Base-by-base conservation (phyloP, 2,113 vertebrate genomes). In the Lonchura striata region DNA sequence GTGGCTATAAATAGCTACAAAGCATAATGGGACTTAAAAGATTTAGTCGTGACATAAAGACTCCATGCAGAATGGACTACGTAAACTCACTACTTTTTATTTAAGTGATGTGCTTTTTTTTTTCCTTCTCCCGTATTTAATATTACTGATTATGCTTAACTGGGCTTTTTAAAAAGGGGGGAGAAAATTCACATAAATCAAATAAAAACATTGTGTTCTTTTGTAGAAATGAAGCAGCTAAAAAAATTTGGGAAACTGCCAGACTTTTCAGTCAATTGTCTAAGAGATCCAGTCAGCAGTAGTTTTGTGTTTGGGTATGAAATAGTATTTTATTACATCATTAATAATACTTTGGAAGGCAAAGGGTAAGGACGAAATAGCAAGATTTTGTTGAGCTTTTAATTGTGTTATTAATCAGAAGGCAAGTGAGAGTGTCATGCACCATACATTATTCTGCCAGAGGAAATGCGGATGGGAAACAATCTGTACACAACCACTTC, bases 1-100 rank as follows among this genome's bases (percentile, higher is more conserved):
- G 10, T 27, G 47, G 24, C 84, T 98, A 97, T 96, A 97, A 97
- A 98, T 98, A 98, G 94, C 83, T 60, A 75, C 72, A 86, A 63
- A 90, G 46, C 41, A 77, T 77, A 59, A 65, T 54, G 49, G 83
- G 81, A 92, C 94, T 95, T 91, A 75, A 60, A 95, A 94, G 91
- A 59, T 65, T 60, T 72, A 72, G 33, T 71, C 61, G 53, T 75
- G n/a, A 37, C 42, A 3, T 61, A 35, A 75, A 90, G 64, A 15
- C 31, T 83, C 39, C 41, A 7, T 37, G 39, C 21, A 85, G 65
- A 92, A 92, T 13, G 37, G 61, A 15, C 35, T 21, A 15, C 1
- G 7, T 33, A 18, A 21, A 27, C 16, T 35, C 44, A 5, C 24
- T 39, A 15, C 16, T 74, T 90, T 88, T 59, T 47, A 44, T 70